phyloP scores from a whole-genome alignment of 30 jellyfish, hydroid and myxozoan genomes.

The Clytia hemisphaerica region DNA sequence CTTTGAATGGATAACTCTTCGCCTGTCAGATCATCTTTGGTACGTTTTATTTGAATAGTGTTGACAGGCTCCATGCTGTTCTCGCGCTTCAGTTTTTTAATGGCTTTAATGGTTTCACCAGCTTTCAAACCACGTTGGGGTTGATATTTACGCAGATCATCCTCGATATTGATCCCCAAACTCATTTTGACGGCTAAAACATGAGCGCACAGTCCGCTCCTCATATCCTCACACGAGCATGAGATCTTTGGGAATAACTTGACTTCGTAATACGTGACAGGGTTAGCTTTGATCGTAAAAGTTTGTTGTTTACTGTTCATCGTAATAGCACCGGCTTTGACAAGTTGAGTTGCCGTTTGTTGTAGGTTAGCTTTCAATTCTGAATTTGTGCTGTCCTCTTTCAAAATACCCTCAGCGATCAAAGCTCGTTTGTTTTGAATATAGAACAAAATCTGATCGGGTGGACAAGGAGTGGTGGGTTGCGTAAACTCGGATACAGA shows the following conservation, averaged over 20 bases:
- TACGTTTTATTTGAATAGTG: neutral
- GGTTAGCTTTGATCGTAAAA: constrained; percentile 30
- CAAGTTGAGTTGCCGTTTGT: constrained; percentile 36
- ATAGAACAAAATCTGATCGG: constrained; percentile 58
- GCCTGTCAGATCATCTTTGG: constrained; percentile 7
- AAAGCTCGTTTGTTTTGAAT: constrained; percentile 53
- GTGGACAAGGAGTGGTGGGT: constrained; percentile 58
- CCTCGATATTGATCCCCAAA: constrained; percentile 74
- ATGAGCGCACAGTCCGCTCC: constrained; percentile 66
- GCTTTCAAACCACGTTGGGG: constrained; percentile 22
- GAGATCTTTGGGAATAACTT: constrained; percentile 68
- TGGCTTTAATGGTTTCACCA: neutral
- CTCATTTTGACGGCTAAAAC: constrained; percentile 83
- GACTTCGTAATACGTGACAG: constrained; percentile 41
- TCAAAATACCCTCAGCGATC: constrained; percentile 49
- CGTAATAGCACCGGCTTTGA: constrained; percentile 28
- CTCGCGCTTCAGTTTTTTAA: constrained; percentile 14
- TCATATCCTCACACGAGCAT: constrained; percentile 64
- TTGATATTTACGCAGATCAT: constrained; percentile 52
- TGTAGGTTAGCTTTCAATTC: constrained; percentile 57
- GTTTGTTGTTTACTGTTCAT: constrained; percentile 31
- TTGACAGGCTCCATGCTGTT: constrained; percentile 12
- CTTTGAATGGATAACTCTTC: constrained; percentile 36
- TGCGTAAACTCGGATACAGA: constrained; percentile 36
- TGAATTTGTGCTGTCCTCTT: constrained; percentile 52